Percentiles rank a stretch among this genome's conserved stretches.
phyloP scores from a whole-genome alignment of 2,797 vertebrate genomes.

The Eulemur rubriventer region DNA sequence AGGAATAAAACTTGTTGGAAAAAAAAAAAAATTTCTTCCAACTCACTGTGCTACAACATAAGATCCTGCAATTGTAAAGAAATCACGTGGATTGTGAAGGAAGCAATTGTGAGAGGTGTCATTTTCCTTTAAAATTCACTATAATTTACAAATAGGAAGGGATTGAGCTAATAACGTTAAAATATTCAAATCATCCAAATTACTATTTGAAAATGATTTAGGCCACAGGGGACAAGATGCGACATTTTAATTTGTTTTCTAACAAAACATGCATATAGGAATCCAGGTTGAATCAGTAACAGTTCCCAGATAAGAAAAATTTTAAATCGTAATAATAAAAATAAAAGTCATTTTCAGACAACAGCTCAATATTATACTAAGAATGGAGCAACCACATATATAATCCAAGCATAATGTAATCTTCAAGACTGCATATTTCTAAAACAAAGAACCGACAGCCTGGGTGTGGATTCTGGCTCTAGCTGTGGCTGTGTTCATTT shows the following conservation, averaged over 20 bases:
- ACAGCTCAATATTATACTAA: neutral
- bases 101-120: neutral
- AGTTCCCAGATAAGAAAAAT: neutral
- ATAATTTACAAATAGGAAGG: neutral
- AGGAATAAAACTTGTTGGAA: neutral
- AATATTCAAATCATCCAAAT: neutral
- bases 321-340: constrained; percentile 25
- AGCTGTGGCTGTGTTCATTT: neutral
- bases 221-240: neutral
- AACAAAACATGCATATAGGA: neutral
- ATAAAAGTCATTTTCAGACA: constrained; percentile 23
- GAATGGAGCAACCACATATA: neutral
- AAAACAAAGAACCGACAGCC: neutral
- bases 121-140: constrained; percentile 21
- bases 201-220: constrained; percentile 13
- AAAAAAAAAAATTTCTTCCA: neutral
- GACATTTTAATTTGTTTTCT: constrained; percentile 20
- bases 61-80: neutral
- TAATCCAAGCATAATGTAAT: neutral
- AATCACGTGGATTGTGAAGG: neutral
- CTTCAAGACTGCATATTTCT: neutral
- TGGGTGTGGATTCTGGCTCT: neutral
- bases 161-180: neutral
- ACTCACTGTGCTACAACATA: neutral
- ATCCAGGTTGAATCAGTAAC: constrained; percentile 24